A percentile compares a stretch with the other conserved stretches of the same genome.
Evolutionary conservation across 2,797 vertebrate genomes (phyloP).

Genomic region (Thalassophryne amazonica): DNA sequence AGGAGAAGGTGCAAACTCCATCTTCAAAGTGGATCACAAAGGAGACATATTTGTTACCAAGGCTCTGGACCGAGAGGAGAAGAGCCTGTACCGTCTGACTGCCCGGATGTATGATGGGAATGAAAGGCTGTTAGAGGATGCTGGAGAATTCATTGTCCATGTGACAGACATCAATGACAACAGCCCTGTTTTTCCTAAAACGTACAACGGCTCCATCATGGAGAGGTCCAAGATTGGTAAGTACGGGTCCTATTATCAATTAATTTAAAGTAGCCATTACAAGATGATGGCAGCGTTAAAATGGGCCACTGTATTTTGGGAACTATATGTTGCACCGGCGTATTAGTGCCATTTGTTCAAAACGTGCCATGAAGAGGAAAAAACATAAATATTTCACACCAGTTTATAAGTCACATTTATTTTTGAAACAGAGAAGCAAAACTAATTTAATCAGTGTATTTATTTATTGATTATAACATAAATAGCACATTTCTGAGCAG

Average conservation of each 20-base stretch:
- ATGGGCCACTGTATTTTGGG: background rate
- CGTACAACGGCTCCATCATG: slow-evolving; percentile 54
- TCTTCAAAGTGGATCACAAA: slow-evolving; percentile 62
- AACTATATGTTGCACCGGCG: too few relatives aligned
- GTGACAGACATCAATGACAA: slow-evolving; percentile 80
- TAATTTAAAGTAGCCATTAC: background rate
- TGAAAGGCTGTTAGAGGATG: slow-evolving; percentile 42
- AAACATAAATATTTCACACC: too few relatives aligned
- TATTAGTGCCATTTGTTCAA: too few relatives aligned
- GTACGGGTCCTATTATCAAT: background rate
- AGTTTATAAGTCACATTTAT: too few relatives aligned
- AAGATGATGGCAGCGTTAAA: background rate
- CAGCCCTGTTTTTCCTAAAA: slow-evolving; percentile 57
- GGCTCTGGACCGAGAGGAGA: slow-evolving; percentile 75
- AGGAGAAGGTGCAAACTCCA: slow-evolving; percentile 72
- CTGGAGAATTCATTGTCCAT: slow-evolving; percentile 59
- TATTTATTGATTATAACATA: too few relatives aligned
- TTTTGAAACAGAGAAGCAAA: too few relatives aligned
- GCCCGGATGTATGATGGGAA: slow-evolving; percentile 58
- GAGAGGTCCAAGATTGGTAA: slow-evolving; percentile 69
- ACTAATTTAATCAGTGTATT: too few relatives aligned
- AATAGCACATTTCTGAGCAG: too few relatives aligned
- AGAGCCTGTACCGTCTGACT: slow-evolving; percentile 58
- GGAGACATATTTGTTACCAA: slow-evolving; percentile 68
- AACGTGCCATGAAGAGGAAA: too few relatives aligned